Conservation (phyloP, 2,113 vertebrate species). For the Centropristis striata region DNA sequence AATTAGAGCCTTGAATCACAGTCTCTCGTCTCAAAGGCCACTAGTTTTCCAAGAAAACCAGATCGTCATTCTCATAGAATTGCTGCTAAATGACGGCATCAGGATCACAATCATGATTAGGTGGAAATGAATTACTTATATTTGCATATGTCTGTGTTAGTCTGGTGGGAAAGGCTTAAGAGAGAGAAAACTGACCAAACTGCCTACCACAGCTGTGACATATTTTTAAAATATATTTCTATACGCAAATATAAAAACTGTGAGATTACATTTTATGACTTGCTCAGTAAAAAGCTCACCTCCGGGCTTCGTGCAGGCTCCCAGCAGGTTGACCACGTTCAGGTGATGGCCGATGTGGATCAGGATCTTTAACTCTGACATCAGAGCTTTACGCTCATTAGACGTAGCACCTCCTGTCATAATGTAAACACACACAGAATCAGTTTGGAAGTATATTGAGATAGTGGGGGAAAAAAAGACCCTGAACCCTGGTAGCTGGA, state of each 20-base stretch:
- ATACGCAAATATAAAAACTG: not conserved
- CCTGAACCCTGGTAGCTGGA: constrained; percentile 1
- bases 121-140: too few relatives aligned
- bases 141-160: too few relatives aligned
- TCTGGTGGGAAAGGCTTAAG: too few relatives aligned
- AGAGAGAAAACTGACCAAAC: too few relatives aligned
- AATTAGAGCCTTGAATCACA: too few relatives aligned
- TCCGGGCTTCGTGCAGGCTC: constrained; percentile 95
- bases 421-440: constrained; percentile 62
- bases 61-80: too few relatives aligned
- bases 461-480: not conserved
- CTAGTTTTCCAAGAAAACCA: too few relatives aligned
- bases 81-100: not conserved
- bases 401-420: constrained; percentile 92
- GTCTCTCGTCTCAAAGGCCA: too few relatives aligned
- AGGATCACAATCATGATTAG: too few relatives aligned
- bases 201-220: too few relatives aligned
- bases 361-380: constrained; percentile 96
- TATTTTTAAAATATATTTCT: too few relatives aligned
- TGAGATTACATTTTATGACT: not conserved
- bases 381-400: constrained; percentile 94
- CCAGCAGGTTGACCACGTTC: constrained; percentile 95
- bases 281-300: constrained; percentile 81
- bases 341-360: constrained; percentile 96
- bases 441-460: not conserved